Evolutionary conservation across 2,113 vertebrate genomes (phyloP), one percentile per base, ranked within the genome.

Genomic region (Lampris incognitus): DNA sequence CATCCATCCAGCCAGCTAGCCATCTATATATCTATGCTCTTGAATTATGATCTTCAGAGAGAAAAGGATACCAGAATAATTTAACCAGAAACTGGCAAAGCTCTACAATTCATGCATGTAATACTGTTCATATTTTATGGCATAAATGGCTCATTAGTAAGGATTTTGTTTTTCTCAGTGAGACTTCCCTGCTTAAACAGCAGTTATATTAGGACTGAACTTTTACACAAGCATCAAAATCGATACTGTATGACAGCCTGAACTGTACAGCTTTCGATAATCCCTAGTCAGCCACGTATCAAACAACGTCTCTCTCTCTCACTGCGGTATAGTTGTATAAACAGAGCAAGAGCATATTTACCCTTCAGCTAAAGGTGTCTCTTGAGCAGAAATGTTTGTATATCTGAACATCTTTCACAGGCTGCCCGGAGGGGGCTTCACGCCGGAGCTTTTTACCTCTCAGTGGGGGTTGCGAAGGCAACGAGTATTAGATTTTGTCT

Each of bases 301-400:
- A 85, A 79, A 87, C 68, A 84, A 40, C 24, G 59, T 71, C 69
- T 58, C 44, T 66, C 44, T 66, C 66, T 82, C 72, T 74, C 66
- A 69, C 66, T 66, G 74, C 73, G 57, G 72, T 80, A 69, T 69
- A 80, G 78, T 74, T 85, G 79, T 70, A 82, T 77, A 82, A 89
- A 89, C 83, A 87, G 72, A 87, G 48, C 67, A 78, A 58, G 70
- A 86, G 82, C 67, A 80, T 83, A 85, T 90, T 93, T 88, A 87
- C 82, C 84, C 88, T 84, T 87, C 85, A 87, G 84, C 87, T 72
- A 86, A 87, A 87, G 81, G 84, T 71, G 83, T 90, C 90, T 88
- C 84, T 69, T 51, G 85, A 83, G 86, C 61, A 74, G 54, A 72
- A 66, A 72, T 87, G 86, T 89, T 90, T 87, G 71, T 85, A 76